A percentile compares a stretch with the other conserved stretches of the same genome.
phyloP scores from a whole-genome alignment of 64 coral and sea anemone genomes.

The Pachyseris speciosa region DNA sequence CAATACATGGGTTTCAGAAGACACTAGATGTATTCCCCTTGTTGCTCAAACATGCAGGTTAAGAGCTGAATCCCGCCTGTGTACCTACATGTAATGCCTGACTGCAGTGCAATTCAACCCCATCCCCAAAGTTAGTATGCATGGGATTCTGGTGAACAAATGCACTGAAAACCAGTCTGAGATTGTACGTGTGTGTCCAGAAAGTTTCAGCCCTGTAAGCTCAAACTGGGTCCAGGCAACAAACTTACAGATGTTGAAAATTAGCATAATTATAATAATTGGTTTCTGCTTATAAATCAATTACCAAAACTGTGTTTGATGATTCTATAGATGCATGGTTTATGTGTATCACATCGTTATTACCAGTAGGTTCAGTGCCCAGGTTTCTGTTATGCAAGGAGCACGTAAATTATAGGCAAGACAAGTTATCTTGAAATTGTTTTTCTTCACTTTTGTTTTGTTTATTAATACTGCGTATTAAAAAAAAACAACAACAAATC shows the following conservation, averaged over 20 bases:
- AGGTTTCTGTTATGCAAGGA: background rate
- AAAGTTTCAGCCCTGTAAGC: background rate
- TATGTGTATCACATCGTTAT: background rate
- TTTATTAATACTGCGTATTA: background rate
- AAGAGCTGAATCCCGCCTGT: background rate
- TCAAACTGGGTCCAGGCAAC: background rate
- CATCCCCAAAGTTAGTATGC: background rate
- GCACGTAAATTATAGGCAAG: background rate
- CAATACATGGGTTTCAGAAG: background rate
- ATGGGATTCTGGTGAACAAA: background rate
- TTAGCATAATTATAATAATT: background rate
- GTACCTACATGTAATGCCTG: background rate
- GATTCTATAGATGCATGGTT: background rate
- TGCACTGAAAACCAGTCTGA: background rate
- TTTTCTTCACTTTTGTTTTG: background rate
- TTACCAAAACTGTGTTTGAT: background rate
- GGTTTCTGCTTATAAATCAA: background rate
- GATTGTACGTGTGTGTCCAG: background rate
- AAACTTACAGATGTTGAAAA: background rate
- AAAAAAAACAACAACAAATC: background rate
- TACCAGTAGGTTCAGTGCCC: too few relatives aligned
- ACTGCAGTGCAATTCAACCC: constrained; percentile 8
- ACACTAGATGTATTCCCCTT: background rate
- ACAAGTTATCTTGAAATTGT: background rate
- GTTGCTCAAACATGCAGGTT: background rate